Conservation (phyloP, 2,113 vertebrate species). For the Podocnemis expansa region DNA sequence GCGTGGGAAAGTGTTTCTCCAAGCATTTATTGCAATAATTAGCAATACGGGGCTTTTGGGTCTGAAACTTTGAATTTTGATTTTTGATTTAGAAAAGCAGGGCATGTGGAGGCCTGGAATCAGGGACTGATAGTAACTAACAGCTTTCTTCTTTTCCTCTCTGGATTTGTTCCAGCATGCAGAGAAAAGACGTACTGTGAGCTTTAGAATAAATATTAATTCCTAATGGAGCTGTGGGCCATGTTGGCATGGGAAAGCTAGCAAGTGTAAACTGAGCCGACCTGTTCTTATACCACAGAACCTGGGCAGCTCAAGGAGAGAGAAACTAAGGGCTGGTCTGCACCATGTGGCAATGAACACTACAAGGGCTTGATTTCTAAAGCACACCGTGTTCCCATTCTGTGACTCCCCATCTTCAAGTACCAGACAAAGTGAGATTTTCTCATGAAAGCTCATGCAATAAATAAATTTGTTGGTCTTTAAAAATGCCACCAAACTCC, state of each 20-base stretch:
- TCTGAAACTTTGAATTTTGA: fast-evolving
- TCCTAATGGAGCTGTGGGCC: neutral
- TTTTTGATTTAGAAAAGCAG: fast-evolving
- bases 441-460: no score
- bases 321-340: neutral
- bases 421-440: no score
- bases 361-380: neutral
- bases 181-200: neutral
- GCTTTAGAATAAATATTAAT: neutral
- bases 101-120: slow-evolving; percentile 8
- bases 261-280: neutral
- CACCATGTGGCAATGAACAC: neutral
- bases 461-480: no score
- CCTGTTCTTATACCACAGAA: neutral
- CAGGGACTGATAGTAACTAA: neutral
- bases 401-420: no score
- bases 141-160: neutral
- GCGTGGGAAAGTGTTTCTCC: neutral
- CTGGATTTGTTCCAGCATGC: neutral
- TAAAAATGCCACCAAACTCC: no score
- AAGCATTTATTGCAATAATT: neutral
- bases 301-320: neutral
- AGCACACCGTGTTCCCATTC: neutral
- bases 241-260: neutral
- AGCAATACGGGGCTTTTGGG: fast-evolving